A percentile compares a stretch with the other conserved stretches of the same genome.
phyloP scores from a whole-genome alignment of 2,797 vertebrate species.

The Agapornis canus region DNA sequence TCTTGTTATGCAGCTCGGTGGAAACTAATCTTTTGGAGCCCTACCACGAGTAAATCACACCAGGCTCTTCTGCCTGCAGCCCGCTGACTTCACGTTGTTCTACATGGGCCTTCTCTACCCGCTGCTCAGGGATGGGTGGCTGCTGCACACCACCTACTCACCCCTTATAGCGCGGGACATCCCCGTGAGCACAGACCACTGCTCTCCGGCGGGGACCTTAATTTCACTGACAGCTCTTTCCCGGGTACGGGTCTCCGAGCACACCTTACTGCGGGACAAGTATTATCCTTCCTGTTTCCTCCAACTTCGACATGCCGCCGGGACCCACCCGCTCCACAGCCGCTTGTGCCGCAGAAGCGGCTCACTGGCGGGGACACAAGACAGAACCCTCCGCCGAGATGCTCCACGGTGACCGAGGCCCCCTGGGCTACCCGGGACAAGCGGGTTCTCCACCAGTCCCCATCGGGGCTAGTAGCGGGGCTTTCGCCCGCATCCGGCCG shows the following conservation, averaged over 20 bases:
- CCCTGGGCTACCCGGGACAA: not conserved
- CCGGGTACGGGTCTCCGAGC: accelerated
- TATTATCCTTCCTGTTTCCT: accelerated
- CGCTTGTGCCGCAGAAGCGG: not conserved
- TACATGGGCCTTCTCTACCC: accelerated
- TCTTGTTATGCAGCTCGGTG: not conserved
- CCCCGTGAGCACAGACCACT: accelerated
- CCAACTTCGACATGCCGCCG: no score
- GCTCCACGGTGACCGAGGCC: not conserved
- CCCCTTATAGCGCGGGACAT: accelerated
- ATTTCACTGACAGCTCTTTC: accelerated
- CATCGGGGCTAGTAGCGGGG: accelerated
- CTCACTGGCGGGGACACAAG: not conserved
- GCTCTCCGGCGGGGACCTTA: accelerated
- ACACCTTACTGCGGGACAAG: not conserved
- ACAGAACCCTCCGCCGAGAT: not conserved
- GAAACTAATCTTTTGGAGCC: not conserved
- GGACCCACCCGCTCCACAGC: accelerated
- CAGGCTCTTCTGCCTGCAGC: not conserved
- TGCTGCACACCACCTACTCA: no score
- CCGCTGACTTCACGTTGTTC: not conserved
- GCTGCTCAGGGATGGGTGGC: accelerated
- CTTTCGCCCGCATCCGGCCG: not conserved
- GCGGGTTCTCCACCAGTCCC: not conserved
- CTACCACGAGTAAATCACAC: not conserved